Evolutionary conservation across 2,797 vertebrate species (phyloP), one percentile per base, ranked within the genome.

Genomic region (Ara ararauna): DNA sequence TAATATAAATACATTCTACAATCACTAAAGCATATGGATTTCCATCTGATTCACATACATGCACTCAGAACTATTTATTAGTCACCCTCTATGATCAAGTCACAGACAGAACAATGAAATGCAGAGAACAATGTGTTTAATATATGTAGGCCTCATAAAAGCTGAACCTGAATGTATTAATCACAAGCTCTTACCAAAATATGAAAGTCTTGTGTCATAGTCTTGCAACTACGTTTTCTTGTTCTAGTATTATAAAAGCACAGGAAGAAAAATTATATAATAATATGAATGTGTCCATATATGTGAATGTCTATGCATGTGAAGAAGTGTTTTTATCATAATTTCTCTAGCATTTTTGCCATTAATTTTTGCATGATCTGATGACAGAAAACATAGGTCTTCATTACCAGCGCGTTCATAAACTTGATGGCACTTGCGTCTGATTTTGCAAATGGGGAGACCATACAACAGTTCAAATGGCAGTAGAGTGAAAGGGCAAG

Each of bases 391-490:
- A 11, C 6, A 24, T 9, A 53, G 9, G 7, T 72, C 16, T 65
- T 48, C 8, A 2, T 7, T 54, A 24, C 1, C 38, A 34, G 10
- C 54, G 13, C 13, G 20, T 58, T 56, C 13, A 6, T 11, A 20
- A 61, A 36, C 27, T 20, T 36, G 19, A 32, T 40, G 26, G 16
- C 5, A 16, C 6, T 36, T 38, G 19, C 14, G 11, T 32, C 26
- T 79, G 9, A 66, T 62, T 71, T 67, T 64, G 17, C 8, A 60
- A 36, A 36, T 3, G 20, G 8, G 4, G 14, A 70, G 20, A 34
- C 8, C 0, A 0, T 64, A 38, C 9, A 66, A 16, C 5, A n/a
- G 3, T 16, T 24, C 21, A n/a, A 71, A 51, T 15, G 3, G 5
- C 21, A 11, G 5, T 5, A 13, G 32, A 22, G 3, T 65, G 29